A percentile compares a stretch with the other conserved stretches of the same genome.
Evolutionary conservation across 1,140 invertebrate genomes (phyloP).

Genomic region (Pectinophora gossypiella): DNA sequence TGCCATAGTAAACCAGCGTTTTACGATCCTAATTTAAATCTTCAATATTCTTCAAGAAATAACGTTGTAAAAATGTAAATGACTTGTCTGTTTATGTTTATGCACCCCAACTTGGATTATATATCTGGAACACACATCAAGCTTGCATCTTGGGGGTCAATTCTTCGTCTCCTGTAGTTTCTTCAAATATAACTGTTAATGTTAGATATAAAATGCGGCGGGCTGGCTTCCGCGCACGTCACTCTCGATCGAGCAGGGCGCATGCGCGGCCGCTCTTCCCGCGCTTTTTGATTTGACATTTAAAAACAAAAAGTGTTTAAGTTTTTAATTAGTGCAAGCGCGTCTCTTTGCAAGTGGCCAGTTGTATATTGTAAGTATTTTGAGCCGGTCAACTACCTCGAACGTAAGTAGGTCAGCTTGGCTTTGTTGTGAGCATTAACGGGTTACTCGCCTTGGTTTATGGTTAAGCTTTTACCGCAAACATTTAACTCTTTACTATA

Average conservation of each 20-base stretch:
- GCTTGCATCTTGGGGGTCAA: not conserved
- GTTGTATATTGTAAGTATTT: constrained; percentile 24
- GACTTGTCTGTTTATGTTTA: too few relatives aligned
- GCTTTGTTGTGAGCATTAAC: constrained; percentile 26
- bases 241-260: constrained; percentile 46
- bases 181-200: constrained; percentile 66
- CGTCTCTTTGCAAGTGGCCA: constrained; percentile 24
- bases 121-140: not conserved
- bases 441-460: constrained; percentile 14
- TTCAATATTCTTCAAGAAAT: too few relatives aligned
- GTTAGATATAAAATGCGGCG: constrained; percentile 55
- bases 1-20: too few relatives aligned
- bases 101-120: too few relatives aligned
- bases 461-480: constrained; percentile 1
- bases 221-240: constrained; percentile 57
- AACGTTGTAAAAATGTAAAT: too few relatives aligned
- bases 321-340: constrained; percentile 37
- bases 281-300: constrained; percentile 37
- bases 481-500: not conserved
- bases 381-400: constrained; percentile 27
- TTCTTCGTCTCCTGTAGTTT: constrained; percentile 18
- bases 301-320: constrained; percentile 33
- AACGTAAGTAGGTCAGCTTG: constrained; percentile 30
- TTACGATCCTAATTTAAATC: too few relatives aligned
- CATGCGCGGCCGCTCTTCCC: constrained; percentile 44